Conservation (phyloP, 2,113 vertebrate species). For the Litocranius walleri region DNA sequence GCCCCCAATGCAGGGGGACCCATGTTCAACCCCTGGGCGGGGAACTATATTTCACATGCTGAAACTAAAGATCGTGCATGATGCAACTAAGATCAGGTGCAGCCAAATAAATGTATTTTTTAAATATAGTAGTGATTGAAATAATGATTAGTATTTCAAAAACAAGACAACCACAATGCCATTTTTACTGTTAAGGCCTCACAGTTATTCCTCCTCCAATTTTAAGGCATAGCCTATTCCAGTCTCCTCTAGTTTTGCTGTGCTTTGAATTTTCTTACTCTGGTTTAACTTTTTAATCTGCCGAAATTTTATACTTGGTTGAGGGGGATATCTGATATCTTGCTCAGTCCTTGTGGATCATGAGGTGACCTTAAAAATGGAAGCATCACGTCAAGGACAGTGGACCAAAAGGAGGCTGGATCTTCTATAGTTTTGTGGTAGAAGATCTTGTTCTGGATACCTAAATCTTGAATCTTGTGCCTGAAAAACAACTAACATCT, state of each 20-base stretch:
- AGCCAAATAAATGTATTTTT: background rate
- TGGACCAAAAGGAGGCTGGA: background rate
- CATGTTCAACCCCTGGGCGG: background rate
- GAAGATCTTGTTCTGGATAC: background rate
- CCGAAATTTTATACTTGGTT: background rate
- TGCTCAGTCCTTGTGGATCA: background rate
- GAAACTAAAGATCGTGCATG: background rate
- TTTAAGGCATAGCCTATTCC: background rate
- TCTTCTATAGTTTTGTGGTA: background rate
- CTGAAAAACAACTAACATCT: background rate
- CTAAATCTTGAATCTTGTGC: background rate
- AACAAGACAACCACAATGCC: background rate
- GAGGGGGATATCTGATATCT: background rate
- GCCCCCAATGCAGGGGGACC: background rate
- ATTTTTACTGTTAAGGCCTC: background rate
- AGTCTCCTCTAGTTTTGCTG: background rate
- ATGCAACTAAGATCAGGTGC: background rate
- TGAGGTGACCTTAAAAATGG: background rate
- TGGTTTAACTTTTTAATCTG: background rate
- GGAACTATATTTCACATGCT: background rate
- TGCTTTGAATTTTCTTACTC: background rate
- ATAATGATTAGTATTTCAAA: background rate
- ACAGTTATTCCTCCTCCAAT: background rate
- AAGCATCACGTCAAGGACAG: background rate
- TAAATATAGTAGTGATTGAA: background rate